A percentile compares a stretch with the other conserved stretches of the same genome.
Evolutionary conservation across 2,797 vertebrate genomes (phyloP).

Genomic region (Antennarius maculatus): DNA sequence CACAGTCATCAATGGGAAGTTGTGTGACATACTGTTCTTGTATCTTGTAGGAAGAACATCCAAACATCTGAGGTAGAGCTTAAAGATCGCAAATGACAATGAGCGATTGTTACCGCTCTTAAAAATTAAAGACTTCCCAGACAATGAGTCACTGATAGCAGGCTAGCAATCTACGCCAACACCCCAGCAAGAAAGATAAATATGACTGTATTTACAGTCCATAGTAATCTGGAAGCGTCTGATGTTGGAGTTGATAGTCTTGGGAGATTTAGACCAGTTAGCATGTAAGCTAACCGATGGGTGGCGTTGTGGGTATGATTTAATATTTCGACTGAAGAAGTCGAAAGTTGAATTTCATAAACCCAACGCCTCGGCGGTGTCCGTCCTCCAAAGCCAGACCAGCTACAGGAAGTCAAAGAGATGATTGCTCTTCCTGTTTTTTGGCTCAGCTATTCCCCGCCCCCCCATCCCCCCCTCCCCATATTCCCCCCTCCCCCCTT

Average conservation of each 20-base stretch:
- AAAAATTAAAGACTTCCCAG: slow-evolving; percentile 8
- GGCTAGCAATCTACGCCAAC: slow-evolving; percentile 27
- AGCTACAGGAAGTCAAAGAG: slow-evolving; percentile 66
- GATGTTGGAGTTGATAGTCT: slow-evolving; percentile 12
- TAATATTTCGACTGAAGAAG: background rate
- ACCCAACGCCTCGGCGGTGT: slow-evolving; percentile 9
- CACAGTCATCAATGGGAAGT: background rate
- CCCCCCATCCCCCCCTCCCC: slow-evolving; percentile 10
- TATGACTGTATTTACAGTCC: slow-evolving; percentile 4
- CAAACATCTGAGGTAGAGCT: background rate
- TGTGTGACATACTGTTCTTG: background rate
- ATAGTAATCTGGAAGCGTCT: slow-evolving; percentile 13
- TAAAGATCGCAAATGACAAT: background rate
- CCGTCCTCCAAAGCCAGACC: slow-evolving; percentile 7
- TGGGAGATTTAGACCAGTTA: slow-evolving; percentile 2
- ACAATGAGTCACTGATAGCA: slow-evolving; percentile 38
- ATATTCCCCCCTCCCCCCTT: slow-evolving; percentile 23
- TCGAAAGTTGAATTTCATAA: slow-evolving; percentile 10
- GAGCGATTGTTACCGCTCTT: background rate
- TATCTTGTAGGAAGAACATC: background rate
- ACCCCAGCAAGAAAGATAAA: slow-evolving; percentile 59
- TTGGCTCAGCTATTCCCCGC: slow-evolving; percentile 42
- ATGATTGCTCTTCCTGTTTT: slow-evolving; percentile 82
- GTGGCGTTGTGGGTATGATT: background rate
- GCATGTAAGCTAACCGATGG: background rate